Percentiles rank a stretch among this genome's conserved stretches.
These are phyloP conservation scores for Dichetophora obliterata DNA, from an alignment of 2,888 invertebrate genomes.

Conservation along the genomic window DNA sequence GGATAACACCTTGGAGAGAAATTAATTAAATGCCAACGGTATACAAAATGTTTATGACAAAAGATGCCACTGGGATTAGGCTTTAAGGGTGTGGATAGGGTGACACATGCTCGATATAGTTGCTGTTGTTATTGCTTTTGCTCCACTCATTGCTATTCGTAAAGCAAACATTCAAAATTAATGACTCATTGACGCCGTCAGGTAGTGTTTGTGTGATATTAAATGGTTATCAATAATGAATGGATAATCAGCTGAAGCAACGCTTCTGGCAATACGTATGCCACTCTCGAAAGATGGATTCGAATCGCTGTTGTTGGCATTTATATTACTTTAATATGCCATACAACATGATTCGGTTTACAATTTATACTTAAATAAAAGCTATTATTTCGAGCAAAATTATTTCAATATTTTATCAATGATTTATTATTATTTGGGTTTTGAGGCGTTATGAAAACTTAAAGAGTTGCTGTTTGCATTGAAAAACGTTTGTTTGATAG, in stretches of 20 bases:
- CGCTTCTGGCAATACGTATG: too few species aligned
- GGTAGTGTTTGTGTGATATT: neutral
- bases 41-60: neutral
- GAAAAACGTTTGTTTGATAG: too few species aligned
- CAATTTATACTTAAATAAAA: too few species aligned
- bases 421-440: too few species aligned
- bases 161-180: neutral
- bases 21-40: slow-evolving; percentile 18
- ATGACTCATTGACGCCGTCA: neutral
- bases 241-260: slow-evolving; percentile 3
- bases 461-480: too few species aligned
- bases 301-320: neutral
- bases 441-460: too few species aligned
- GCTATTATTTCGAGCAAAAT: too few species aligned
- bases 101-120: neutral
- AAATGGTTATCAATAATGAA: slow-evolving; percentile 9
- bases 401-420: too few species aligned
- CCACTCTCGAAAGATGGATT: neutral
- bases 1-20: neutral
- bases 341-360: too few species aligned
- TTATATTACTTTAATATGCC: neutral
- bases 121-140: neutral
- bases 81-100: too few species aligned
- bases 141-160: neutral
- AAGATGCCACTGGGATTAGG: neutral